These are phyloP conservation scores for Spilogale gracilis DNA, from an alignment of 2,113 vertebrate species.

Conservation along the genomic window DNA sequence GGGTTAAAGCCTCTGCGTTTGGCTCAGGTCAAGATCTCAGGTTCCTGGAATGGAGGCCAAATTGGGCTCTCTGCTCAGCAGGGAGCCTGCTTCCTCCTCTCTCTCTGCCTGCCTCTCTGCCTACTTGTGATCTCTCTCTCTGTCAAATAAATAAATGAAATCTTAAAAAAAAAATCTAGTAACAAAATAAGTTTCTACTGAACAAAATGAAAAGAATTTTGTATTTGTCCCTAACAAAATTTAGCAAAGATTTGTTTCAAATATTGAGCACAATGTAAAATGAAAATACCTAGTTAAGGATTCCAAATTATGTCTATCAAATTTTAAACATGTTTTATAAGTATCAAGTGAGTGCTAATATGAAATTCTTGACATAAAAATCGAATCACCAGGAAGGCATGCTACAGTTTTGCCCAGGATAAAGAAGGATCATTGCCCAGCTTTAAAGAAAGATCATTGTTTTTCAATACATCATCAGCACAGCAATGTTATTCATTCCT, in stretches of 20 bases:
- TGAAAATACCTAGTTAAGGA: not conserved
- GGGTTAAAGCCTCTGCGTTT: too few species aligned
- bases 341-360: not conserved
- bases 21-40: too few species aligned
- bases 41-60: too few species aligned
- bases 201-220: constrained; percentile 41
- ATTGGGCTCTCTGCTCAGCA: too few species aligned
- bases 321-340: constrained; percentile 40
- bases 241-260: constrained; percentile 31
- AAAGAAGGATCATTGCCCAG: not conserved
- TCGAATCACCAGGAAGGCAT: not conserved
- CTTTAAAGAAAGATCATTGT: not conserved
- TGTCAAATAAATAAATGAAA: too few species aligned
- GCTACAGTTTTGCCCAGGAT: not conserved
- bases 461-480: not conserved
- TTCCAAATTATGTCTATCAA: not conserved
- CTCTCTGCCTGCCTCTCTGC: too few species aligned
- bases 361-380: constrained; percentile 17
- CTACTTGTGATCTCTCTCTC: too few species aligned
- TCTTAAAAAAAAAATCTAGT: not conserved
- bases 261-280: not conserved
- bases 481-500: not conserved
- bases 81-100: too few species aligned
- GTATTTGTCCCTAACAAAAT: constrained; percentile 55
- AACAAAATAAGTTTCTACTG: not conserved